Base-by-base conservation (phyloP, 30 jellyfish, hydroid and myxozoan genomes). In the Aurelia sp. region DNA sequence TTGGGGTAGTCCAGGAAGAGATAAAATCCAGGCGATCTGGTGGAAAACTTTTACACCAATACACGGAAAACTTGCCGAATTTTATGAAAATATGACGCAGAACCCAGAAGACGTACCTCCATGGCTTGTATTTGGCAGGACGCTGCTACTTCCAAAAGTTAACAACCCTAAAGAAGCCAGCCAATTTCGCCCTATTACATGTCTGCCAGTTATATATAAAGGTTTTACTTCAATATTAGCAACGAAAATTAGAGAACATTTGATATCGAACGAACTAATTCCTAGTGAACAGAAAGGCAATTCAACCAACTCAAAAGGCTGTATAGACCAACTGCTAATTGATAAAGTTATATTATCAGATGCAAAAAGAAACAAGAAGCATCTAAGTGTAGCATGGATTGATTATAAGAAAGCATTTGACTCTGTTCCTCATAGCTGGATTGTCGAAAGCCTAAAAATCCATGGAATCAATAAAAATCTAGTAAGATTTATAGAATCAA, bases 21-120 rank as follows among this genome's bases (percentile, higher is more conserved):
- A 62, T 62, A 62, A 62, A 62, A 62, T 62, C 72, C 72, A 62
- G 72, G 72, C 72, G 24, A 62, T 8, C 72, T 62, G 72, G 72
- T 62, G 21, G 72, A 62, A 62, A 62, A 38, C 24, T 17, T 38
- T 17, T 18, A 38, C 10, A 62, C 11, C n/a, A 62, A 18, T n/a
- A n/a, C n/a, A n/a, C n/a, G n/a, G n/a, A n/a, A n/a, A n/a, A n/a
- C n/a, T n/a, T n/a, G n/a, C n/a, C n/a, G n/a, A n/a, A n/a, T n/a
- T n/a, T n/a, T n/a, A n/a, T n/a, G n/a, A n/a, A n/a, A n/a, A n/a
- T n/a, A n/a, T n/a, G n/a, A n/a, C n/a, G n/a, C n/a, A n/a, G n/a
- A n/a, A n/a, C n/a, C n/a, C n/a, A n/a, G n/a, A n/a, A n/a, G n/a
- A n/a, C n/a, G n/a, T n/a, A n/a, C n/a, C n/a, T n/a, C n/a, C n/a